These are phyloP conservation scores for Homarus americanus DNA, from an alignment of 1,140 invertebrate genomes.

Conservation along the genomic window DNA sequence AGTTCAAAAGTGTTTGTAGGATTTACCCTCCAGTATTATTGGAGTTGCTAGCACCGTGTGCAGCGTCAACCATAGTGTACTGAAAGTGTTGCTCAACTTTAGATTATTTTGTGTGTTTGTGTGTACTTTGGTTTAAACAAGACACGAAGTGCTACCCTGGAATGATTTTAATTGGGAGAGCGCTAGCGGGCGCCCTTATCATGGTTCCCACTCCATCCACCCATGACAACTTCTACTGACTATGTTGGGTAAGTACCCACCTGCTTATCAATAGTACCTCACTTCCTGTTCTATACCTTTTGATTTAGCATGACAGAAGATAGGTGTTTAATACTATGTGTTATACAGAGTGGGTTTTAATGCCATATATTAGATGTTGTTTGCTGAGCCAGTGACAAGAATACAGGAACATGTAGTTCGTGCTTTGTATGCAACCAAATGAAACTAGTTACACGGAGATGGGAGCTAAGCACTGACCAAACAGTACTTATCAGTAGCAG, in stretches of 20 bases:
- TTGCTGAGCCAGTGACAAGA: too few species aligned
- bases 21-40: not conserved
- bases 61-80: not conserved
- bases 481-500: too few species aligned
- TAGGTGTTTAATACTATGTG: too few species aligned
- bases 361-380: too few species aligned
- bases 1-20: not conserved
- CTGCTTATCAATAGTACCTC: not conserved
- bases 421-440: too few species aligned
- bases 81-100: constrained; percentile 1
- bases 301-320: too few species aligned
- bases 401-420: too few species aligned
- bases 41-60: not conserved
- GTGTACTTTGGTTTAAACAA: not conserved
- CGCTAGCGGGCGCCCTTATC: constrained; percentile 37
- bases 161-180: constrained; percentile 16
- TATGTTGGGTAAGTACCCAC: constrained; percentile 62
- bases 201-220: constrained; percentile 51
- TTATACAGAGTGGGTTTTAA: too few species aligned
- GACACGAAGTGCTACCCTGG: not conserved
- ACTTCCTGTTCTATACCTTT: not conserved
- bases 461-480: too few species aligned
- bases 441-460: too few species aligned
- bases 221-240: constrained; percentile 61
- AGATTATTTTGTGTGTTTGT: constrained; percentile 3